These are phyloP conservation scores for Bryconaethiops microstoma DNA, from an alignment of 2,797 vertebrate species.

Conservation along the genomic window DNA sequence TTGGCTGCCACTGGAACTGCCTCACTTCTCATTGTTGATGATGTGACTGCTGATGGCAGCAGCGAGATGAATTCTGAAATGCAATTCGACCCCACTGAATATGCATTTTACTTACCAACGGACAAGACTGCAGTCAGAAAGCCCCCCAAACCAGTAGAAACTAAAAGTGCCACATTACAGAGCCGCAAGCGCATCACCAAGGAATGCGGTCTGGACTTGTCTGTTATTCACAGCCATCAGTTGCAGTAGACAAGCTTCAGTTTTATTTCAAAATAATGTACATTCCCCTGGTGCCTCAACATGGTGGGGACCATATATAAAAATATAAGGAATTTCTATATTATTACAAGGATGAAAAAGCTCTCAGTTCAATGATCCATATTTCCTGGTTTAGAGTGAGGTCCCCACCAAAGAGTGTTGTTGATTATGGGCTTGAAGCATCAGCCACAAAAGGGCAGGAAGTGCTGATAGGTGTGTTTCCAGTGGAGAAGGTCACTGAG, in stretches of 20 bases:
- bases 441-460: slow-evolving; percentile 19
- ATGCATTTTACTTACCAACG: neutral
- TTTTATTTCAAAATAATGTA: neutral
- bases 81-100: neutral
- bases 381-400: neutral
- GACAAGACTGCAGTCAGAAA: neutral
- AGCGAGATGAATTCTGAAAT: neutral
- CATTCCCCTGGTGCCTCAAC: neutral
- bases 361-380: neutral
- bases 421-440: neutral
- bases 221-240: neutral
- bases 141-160: neutral
- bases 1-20: neutral
- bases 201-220: neutral
- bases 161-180: neutral
- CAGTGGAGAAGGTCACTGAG: slow-evolving; percentile 4
- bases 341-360: neutral
- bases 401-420: neutral
- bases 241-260: neutral
- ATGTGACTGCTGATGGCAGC: neutral
- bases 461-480: slow-evolving; percentile 21
- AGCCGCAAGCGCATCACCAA: neutral
- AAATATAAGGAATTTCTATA: too few species aligned
- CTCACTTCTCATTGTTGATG: neutral
- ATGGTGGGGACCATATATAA: neutral